Evolutionary conservation across 2,888 invertebrate genomes (phyloP).

Genomic region (Drosophila longiperda): DNA sequence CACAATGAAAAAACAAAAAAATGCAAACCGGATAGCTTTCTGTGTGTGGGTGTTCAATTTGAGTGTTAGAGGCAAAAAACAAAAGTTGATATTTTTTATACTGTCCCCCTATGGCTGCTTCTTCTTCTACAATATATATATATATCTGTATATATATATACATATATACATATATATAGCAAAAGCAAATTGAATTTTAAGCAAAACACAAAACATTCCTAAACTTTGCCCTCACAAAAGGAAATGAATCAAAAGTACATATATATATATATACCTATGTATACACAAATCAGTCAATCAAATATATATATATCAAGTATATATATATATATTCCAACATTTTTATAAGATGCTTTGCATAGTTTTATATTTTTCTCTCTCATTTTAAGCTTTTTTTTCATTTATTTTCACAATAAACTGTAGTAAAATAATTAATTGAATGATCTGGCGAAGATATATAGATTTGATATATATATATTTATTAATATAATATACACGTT

Average conservation of each 20-base stretch:
- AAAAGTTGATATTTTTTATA: slow-evolving; percentile 75
- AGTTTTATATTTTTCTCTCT: slow-evolving; percentile 33
- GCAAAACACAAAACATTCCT: slow-evolving; percentile 57
- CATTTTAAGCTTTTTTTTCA: slow-evolving; percentile 36
- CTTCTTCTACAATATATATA: slow-evolving; percentile 42
- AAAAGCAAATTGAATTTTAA: slow-evolving; percentile 49
- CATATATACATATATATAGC: slow-evolving; percentile 28
- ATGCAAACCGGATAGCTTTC: slow-evolving; percentile 39
- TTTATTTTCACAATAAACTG: slow-evolving; percentile 50
- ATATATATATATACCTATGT: slow-evolving; percentile 26
- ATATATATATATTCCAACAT: slow-evolving; percentile 32
- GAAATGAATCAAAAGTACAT: slow-evolving; percentile 71
- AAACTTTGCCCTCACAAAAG: slow-evolving; percentile 59
- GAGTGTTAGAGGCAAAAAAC: slow-evolving; percentile 47
- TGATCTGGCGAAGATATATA: slow-evolving; percentile 39
- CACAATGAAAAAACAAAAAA: slow-evolving; percentile 14
- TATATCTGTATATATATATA: slow-evolving; percentile 15
- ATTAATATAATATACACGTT: slow-evolving; percentile 42
- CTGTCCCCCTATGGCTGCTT: slow-evolving; percentile 67
- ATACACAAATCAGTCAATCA: slow-evolving; percentile 21
- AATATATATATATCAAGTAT: slow-evolving; percentile 23
- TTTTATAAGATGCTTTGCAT: slow-evolving; percentile 56
- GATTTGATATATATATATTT: slow-evolving; percentile 14
- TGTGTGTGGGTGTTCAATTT: slow-evolving; percentile 44
- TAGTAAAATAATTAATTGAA: slow-evolving; percentile 60